Evolutionary conservation across 2,888 invertebrate genomes (phyloP), one percentile per base, ranked within the genome.

Genomic region (Podotricha telesiphe): DNA sequence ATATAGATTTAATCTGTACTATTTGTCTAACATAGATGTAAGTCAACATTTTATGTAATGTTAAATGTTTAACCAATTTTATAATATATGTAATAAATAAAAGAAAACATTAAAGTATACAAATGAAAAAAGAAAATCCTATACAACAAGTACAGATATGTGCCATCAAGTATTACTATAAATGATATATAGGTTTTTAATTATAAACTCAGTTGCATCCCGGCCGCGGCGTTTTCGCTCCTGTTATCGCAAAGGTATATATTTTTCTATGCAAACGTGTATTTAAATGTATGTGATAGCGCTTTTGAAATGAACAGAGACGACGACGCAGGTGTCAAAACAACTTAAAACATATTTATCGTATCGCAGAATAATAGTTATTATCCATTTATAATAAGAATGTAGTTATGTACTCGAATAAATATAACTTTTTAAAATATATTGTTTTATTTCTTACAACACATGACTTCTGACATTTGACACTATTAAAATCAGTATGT

Each of bases 331-430:
- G 83, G 86, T 87, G 88, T 88, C 87, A 83, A 83, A 86, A 86
- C 83, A 86, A 85, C 86, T 86, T 87, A 87, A 86, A 88, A 84
- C 88, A 89, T 92, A 92, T 93, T 92, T 92, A 92, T 91, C 90
- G 83, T 81, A n/a, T n/a, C n/a, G 88, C 88, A 89, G 88, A 89
- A 88, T 84, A 85, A 90, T 92, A 91, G 89, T 87, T 89, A 89
- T 88, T 90, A 89, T 91, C 87, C 88, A 90, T 90, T 89, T 90
- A 88, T 89, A 87, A 88, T 93, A 93, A 93, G 93, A 50, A 86
- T 93, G 93, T 93, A 93, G 93, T 92, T 93, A 93, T 93, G 90
- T 93, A 93, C 93, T 93, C 93, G 92, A 93, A 93, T 93, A 93
- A 93, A 93, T 93, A 90, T 93, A 91, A 93, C 90, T 92, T 93